Percentiles rank a stretch among this genome's conserved stretches.
Evolutionary conservation across 2,797 vertebrate genomes (phyloP).

Genomic region (Peromyscus attwateri): DNA sequence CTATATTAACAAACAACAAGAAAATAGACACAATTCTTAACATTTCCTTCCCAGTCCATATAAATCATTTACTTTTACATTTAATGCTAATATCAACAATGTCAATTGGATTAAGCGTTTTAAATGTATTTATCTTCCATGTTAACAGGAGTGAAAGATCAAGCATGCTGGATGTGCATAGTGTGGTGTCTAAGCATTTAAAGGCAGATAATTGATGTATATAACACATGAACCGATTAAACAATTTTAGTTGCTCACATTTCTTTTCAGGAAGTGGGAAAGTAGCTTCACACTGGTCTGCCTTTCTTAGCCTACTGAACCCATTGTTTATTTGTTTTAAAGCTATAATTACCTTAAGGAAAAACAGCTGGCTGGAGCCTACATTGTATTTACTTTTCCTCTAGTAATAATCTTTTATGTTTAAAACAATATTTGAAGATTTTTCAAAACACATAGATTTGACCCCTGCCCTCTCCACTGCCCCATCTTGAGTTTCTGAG

Average conservation of each 20-base stretch:
- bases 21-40: not conserved
- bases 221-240: slow-evolving; percentile 54
- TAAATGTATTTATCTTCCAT: slow-evolving; percentile 8
- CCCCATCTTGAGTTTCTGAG: not conserved
- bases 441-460: too few relatives aligned
- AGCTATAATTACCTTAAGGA: slow-evolving; percentile 32
- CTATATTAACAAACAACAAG: not conserved
- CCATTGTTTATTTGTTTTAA: not conserved
- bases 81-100: not conserved
- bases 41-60: not conserved
- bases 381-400: slow-evolving; percentile 55
- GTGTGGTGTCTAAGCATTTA: slow-evolving; percentile 13
- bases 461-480: too few relatives aligned
- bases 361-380: slow-evolving; percentile 26
- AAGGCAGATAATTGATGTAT: slow-evolving; percentile 71
- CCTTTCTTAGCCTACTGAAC: not conserved
- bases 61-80: slow-evolving; percentile 18
- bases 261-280: not conserved
- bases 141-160: not conserved
- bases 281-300: not conserved
- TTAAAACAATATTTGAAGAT: slow-evolving; percentile 42
- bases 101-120: slow-evolving; percentile 45
- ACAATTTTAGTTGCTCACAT: slow-evolving; percentile 11
- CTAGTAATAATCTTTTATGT: slow-evolving; percentile 44
- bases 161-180: not conserved